Base-by-base conservation (phyloP, 2,113 vertebrate species). In the Sapayoa aenigma region DNA sequence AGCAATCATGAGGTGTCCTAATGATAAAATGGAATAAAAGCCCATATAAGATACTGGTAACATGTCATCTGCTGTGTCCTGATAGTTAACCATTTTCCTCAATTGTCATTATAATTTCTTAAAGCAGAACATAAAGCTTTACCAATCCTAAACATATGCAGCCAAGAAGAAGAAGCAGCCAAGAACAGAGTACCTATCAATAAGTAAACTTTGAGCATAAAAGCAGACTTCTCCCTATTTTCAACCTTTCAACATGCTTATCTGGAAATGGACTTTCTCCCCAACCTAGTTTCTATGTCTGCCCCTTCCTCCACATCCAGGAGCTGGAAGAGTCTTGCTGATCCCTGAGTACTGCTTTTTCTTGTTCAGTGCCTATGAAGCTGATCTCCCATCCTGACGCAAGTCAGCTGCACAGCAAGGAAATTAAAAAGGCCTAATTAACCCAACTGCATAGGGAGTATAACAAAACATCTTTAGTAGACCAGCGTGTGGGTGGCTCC, bases 211-310 rank as follows among this genome's bases (percentile, higher is more conserved):
- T 56, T 50, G 53, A 94, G 71, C 89, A 91, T 78, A 75, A 84
- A 82, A 89, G 50, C 50, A 91, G 46, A 65, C 46, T 89, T 96
- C 74, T 79, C 46, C 66, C 62, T 87, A 33, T 53, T 93, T 85
- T 82, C 62, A 76, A 85, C 66, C 71, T 89, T 95, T 87, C 89
- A 60, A 76, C 74, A 35, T 12, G 14, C 67, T 87, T 95, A 90
- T 95, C 95, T 82, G 30, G 28, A 87, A 95, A 62, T 37, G 66
- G 89, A 91, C 84, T 85, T 94, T 84, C 66, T 62, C 58, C 82
- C 27, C 46, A 84, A 18, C 28, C 23, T 84, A 28, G 31, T 81
- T 84, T 66, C 62, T 63, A 4, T 20, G 33, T 89, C 59, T 74
- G 9, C 37, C 30, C 33, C 31, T 63, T 72, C 37, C 73, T 87